Evolutionary conservation across 53 echinoderm and acorn worm species (phyloP).

Genomic region (Crossaster papposus): DNA sequence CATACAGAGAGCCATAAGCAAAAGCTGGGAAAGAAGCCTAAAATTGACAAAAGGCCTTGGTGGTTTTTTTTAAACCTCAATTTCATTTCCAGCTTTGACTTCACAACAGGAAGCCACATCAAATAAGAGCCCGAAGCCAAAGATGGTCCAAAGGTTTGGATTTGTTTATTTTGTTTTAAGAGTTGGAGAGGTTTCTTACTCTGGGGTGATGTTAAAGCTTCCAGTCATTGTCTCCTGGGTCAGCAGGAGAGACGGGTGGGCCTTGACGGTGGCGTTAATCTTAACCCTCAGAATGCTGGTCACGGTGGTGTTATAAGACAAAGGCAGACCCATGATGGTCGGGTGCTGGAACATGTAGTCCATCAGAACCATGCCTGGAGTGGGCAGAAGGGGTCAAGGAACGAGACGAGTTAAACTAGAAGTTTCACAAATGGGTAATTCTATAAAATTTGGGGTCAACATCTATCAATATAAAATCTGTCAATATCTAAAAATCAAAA

Average conservation of each 20-base stretch:
- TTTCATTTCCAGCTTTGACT: too few species aligned
- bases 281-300: conserved; percentile 49
- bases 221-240: conserved; percentile 30
- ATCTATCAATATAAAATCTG: too few species aligned
- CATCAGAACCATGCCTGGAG: conserved; percentile 57
- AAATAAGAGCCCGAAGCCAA: too few species aligned
- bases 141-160: not conserved
- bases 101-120: too few species aligned
- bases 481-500: not conserved
- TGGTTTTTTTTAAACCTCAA: too few species aligned
- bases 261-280: conserved; percentile 49
- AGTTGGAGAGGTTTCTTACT: conserved; percentile 34
- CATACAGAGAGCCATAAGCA: too few species aligned
- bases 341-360: conserved; percentile 59
- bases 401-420: not conserved
- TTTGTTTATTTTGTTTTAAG: not conserved
- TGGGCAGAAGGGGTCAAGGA: not conserved
- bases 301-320: conserved; percentile 66
- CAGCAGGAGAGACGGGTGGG: conserved; percentile 46
- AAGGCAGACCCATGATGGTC: conserved; percentile 70
- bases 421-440: not conserved
- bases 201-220: conserved; percentile 63
- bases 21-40: too few species aligned
- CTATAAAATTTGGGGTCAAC: too few species aligned
- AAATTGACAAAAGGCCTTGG: too few species aligned